Percentiles rank a stretch among this genome's conserved stretches.
Conservation (phyloP, 2,113 vertebrate genomes). For the Calyptomena viridis region DNA sequence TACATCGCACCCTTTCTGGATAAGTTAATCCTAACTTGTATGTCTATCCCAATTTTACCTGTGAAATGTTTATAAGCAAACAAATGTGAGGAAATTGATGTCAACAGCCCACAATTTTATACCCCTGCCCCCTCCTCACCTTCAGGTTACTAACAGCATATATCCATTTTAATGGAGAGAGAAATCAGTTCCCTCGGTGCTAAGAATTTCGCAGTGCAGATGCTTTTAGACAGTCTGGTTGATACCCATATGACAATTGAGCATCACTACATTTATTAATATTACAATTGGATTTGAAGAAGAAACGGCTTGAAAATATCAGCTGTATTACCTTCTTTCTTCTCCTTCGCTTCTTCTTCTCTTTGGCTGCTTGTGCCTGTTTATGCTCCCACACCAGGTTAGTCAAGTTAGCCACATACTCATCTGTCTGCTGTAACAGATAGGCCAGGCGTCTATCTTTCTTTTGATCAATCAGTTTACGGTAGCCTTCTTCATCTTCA, state of each 20-base stretch:
- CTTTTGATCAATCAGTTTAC: constrained; percentile 98
- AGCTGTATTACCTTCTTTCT: constrained; percentile 85
- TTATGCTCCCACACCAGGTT: constrained; percentile 97
- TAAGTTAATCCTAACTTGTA: background rate
- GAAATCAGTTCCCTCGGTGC: background rate
- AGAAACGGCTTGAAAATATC: background rate
- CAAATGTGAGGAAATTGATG: background rate
- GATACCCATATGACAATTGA: fast-evolving
- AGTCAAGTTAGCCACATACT: constrained; percentile 97
- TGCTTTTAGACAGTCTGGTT: background rate
- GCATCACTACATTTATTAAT: background rate
- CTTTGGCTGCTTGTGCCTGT: constrained; percentile 95
- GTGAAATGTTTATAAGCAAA: background rate
- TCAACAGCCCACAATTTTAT: background rate
- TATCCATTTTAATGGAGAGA: background rate
- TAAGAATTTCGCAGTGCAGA: background rate
- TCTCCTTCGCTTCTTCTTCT: constrained; percentile 93
- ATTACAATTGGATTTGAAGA: background rate
- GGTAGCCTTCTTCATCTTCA: constrained; percentile 97
- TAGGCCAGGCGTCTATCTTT: constrained; percentile 97
- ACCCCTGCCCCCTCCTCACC: background rate
- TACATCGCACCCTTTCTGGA: fast-evolving
- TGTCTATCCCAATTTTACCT: background rate
- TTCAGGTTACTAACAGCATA: background rate
- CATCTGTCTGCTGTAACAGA: constrained; percentile 94